Evolutionary conservation across 2,797 vertebrate species (phyloP).

Genomic region (Falco novaeseelandiae): DNA sequence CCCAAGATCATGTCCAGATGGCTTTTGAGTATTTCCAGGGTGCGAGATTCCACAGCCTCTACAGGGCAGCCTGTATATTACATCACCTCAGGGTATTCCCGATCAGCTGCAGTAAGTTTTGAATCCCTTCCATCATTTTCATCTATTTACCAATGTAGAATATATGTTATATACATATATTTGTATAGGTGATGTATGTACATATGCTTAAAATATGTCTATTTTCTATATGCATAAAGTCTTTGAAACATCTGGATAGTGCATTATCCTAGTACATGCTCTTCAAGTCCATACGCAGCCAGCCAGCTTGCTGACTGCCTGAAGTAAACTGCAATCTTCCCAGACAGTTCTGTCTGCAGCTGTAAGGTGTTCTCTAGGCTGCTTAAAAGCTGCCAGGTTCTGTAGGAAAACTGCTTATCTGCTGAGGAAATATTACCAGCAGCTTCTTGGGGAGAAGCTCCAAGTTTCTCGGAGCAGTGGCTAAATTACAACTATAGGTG

Average conservation of each 20-base stretch:
- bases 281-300: not conserved
- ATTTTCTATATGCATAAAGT: not conserved
- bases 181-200: not conserved
- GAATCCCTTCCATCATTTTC: conserved; percentile 9
- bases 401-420: conserved; percentile 17
- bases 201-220: not conserved
- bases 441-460: not conserved
- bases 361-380: conserved; percentile 10
- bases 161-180: not conserved
- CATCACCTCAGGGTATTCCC: not conserved
- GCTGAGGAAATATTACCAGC: not conserved
- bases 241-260: conserved; percentile 26
- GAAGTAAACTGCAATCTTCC: conserved; percentile 1
- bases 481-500: not conserved
- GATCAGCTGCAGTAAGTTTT: not conserved
- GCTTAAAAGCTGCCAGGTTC: not conserved
- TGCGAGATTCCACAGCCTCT: not conserved
- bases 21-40: not conserved
- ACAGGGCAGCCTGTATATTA: not conserved
- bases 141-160: conserved; percentile 21
- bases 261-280: not conserved
- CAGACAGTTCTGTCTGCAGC: not conserved
- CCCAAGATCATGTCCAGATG: rapidly evolving
- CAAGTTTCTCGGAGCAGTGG: not conserved
- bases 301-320: conserved; percentile 17